Base-by-base conservation (phyloP, 2,797 vertebrate species). In the Acrossocheilus wenchowensis region DNA sequence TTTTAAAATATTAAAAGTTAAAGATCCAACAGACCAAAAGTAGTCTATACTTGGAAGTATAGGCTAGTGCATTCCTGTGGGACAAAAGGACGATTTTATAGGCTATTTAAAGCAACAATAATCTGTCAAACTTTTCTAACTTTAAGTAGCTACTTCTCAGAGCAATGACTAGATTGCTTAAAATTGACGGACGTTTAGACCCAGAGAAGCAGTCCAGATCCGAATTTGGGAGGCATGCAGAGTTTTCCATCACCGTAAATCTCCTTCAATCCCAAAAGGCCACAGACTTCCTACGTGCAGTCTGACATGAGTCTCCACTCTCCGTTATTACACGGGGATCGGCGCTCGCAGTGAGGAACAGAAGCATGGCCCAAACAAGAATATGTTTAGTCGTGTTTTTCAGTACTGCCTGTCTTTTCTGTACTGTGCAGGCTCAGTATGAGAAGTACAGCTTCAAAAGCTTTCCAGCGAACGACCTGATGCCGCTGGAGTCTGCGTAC, bases 401-500 rank as follows among this genome's bases (percentile, higher is more conserved):
- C 90, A 90, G 83, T 4, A 2, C 90, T 69, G 50, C 78, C 7
- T 39, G 90, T 23, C 34, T 91, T n/a, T 7, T 91, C 36, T 78
- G 82, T 6, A 84, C 89, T 78, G 87, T 86, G 83, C 91, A 91
- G 79, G 96, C 95, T 87, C 98, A 99, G 93, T 99, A 98, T 89
- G 97, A 98, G 92, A 94, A 96, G 92, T 99, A 98, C 94, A 98
- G 97, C 90, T 97, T 97, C 85, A 95, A 89, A 66, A 96, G 97
- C 14, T 99, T 98, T 92, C 97, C 98, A 1, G 92, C 93, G 41
- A 94, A 93, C 82, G 98, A 98, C 81, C 91, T 98, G 88, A 95
- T 96, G 95, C 97, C 97, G 2, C 96, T 99, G 93, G 97, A 97
- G 72, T 80, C 95, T 5, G 95, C 96, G 23, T 98, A 98, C 93